phyloP scores from a whole-genome alignment of 2,888 invertebrate species.

The Scaeva pyrastri region DNA sequence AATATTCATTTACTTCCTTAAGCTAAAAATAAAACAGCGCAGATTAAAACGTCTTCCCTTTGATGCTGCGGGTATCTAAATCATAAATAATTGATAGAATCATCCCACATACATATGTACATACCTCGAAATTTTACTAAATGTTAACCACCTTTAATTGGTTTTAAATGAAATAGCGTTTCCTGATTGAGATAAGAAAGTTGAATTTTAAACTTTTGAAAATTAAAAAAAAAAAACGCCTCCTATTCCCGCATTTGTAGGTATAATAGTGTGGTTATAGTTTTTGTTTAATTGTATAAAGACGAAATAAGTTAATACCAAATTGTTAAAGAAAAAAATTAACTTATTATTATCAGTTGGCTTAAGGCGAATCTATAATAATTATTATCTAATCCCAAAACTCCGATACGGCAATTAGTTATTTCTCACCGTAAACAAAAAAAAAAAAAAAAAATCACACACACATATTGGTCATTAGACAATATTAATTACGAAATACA shows the following conservation, averaged over 20 bases:
- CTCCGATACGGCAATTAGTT: constrained; percentile 15
- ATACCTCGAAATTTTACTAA: not conserved
- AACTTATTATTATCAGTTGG: not conserved
- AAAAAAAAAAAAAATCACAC: constrained; percentile 7
- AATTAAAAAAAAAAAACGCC: not conserved
- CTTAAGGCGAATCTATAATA: constrained; percentile 16
- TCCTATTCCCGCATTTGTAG: too few species aligned
- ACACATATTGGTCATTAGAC: constrained; percentile 11
- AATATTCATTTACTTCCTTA: constrained; percentile 22
- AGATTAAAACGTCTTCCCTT: constrained; percentile 6
- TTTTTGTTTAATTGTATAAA: not conserved
- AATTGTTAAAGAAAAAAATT: not conserved
- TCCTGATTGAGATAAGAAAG: constrained; percentile 33
- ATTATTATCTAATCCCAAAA: constrained; percentile 20
- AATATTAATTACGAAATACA: constrained; percentile 13
- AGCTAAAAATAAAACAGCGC: not conserved
- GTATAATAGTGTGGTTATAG: too few species aligned
- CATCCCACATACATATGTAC: too few species aligned
- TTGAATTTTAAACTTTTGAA: not conserved
- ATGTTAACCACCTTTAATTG: constrained; percentile 1
- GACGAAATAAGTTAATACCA: not conserved
- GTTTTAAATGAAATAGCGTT: not conserved
- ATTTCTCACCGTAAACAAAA: too few species aligned
- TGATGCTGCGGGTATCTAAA: not conserved
- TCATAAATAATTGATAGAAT: constrained; percentile 9